Percentiles rank a stretch among this genome's conserved stretches.
These are phyloP conservation scores for Nilaparvata lugens DNA, from an alignment of 1,140 invertebrate genomes.

Conservation along the genomic window DNA sequence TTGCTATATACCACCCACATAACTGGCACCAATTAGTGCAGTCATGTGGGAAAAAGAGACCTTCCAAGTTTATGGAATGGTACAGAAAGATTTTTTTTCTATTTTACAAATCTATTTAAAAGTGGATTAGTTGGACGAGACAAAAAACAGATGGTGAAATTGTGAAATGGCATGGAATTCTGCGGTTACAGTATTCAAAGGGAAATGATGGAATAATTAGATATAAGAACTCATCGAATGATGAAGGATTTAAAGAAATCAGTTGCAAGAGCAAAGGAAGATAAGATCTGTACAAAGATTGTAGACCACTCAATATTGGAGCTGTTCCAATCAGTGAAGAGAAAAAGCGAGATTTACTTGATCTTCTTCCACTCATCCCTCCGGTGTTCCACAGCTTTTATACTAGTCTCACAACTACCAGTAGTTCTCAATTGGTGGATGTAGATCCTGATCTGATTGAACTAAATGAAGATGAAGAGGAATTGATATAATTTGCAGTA, in stretches of 20 bases:
- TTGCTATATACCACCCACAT: slow-evolving; percentile 22
- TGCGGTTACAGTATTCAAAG: background rate
- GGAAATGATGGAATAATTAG: background rate
- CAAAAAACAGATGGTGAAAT: background rate
- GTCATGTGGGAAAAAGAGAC: background rate
- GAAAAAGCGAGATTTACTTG: background rate
- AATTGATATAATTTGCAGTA: no score
- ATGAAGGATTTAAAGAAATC: background rate
- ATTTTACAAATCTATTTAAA: background rate
- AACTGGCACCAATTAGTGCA: slow-evolving; percentile 21
- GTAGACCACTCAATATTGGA: background rate
- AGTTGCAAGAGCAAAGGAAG: background rate
- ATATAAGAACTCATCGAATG: background rate
- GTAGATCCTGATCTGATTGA: no score
- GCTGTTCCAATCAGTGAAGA: background rate
- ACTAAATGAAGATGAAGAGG: no score
- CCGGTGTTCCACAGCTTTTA: background rate
- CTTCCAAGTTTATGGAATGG: background rate
- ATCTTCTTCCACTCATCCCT: background rate
- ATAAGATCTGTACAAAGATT: background rate
- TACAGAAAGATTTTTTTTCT: background rate
- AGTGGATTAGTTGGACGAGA: background rate
- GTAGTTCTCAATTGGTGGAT: no score
- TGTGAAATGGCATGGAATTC: background rate
- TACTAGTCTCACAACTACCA: background rate